Percentiles rank a stretch among this genome's conserved stretches.
Evolutionary conservation across 37 sponge, comb jelly and placozoan genomes (phyloP).

Genomic region (Chondrosia reniformis): DNA sequence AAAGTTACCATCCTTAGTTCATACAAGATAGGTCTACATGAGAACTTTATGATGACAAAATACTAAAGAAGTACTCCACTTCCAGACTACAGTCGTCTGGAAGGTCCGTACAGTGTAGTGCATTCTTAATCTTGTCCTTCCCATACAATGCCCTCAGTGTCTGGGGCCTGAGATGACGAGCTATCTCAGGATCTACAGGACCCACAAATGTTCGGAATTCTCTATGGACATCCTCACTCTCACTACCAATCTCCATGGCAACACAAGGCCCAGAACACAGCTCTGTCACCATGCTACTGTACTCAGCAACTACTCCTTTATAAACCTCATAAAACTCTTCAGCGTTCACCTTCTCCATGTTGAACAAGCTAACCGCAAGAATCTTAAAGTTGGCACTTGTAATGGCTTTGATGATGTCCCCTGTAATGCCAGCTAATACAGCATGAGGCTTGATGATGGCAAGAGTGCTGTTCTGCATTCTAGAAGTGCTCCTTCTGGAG

Average conservation of each 20-base stretch:
- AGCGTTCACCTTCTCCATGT: conserved; percentile 85
- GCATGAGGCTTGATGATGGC: conserved; percentile 95
- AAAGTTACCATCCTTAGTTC: too few species aligned
- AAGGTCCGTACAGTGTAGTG: conserved; percentile 94
- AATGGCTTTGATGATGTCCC: conserved; percentile 78
- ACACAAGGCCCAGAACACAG: conserved; percentile 95
- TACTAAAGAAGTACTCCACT: conserved; percentile 87
- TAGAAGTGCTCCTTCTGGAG: conserved; percentile 32
- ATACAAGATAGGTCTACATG: not conserved
- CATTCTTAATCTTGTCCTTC: conserved; percentile 87
- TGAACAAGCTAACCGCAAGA: conserved; percentile 56
- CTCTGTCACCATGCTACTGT: conserved; percentile 84
- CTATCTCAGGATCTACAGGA: conserved; percentile 94
- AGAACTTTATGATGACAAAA: conserved; percentile 21
- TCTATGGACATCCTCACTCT: conserved; percentile 45
- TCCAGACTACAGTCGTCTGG: conserved; percentile 89
- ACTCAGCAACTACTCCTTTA: conserved; percentile 95
- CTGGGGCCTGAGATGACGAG: conserved; percentile 83
- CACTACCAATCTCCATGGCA: conserved; percentile 80
- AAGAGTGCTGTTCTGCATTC: conserved; percentile 46
- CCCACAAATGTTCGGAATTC: conserved; percentile 78
- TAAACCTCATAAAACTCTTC: conserved; percentile 95
- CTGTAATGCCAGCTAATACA: conserved; percentile 66
- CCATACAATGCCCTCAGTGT: conserved; percentile 93
- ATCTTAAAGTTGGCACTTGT: conserved; percentile 46